Evolutionary conservation across 2,113 vertebrate species (phyloP).

Genomic region (Oncorhynchus mykiss): DNA sequence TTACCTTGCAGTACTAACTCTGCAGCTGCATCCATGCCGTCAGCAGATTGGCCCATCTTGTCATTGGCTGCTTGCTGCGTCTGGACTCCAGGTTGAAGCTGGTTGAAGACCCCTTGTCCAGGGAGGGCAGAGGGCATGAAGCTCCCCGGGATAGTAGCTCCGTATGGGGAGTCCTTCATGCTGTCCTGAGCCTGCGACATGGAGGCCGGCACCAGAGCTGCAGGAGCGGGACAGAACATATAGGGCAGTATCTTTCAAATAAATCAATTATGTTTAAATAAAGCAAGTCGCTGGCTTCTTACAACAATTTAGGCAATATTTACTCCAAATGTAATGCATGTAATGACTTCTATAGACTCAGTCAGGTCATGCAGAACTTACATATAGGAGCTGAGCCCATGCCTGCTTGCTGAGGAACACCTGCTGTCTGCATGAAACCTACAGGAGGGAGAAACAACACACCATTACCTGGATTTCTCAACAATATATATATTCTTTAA

Average conservation of each 20-base stretch:
- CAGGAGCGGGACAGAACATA: constrained; percentile 19
- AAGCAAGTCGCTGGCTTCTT: too few species aligned
- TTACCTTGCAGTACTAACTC: constrained; percentile 86
- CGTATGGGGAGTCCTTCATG: constrained; percentile 86
- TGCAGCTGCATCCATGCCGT: constrained; percentile 79
- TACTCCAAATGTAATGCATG: background rate
- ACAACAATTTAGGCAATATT: background rate
- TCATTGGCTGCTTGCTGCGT: constrained; percentile 73
- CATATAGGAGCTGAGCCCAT: constrained; percentile 77
- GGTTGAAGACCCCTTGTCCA: constrained; percentile 83
- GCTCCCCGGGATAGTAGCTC: constrained; percentile 78
- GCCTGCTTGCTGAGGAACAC: constrained; percentile 80
- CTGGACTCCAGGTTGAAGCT: constrained; percentile 77
- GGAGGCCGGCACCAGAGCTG: constrained; percentile 85
- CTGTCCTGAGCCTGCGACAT: constrained; percentile 82
- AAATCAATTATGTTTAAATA: too few species aligned
- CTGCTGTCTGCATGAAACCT: constrained; percentile 91
- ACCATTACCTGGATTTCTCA: background rate
- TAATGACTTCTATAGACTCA: background rate
- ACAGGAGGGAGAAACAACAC: background rate
- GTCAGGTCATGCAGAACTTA: constrained; percentile 67
- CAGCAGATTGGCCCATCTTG: constrained; percentile 79
- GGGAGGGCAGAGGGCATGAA: constrained; percentile 84
- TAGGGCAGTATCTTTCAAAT: too few species aligned
- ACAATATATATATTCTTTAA: background rate